A percentile compares a stretch with the other conserved stretches of the same genome.
These are phyloP conservation scores for Eretmochelys imbricata DNA, from an alignment of 2,113 vertebrate species.

Conservation along the genomic window DNA sequence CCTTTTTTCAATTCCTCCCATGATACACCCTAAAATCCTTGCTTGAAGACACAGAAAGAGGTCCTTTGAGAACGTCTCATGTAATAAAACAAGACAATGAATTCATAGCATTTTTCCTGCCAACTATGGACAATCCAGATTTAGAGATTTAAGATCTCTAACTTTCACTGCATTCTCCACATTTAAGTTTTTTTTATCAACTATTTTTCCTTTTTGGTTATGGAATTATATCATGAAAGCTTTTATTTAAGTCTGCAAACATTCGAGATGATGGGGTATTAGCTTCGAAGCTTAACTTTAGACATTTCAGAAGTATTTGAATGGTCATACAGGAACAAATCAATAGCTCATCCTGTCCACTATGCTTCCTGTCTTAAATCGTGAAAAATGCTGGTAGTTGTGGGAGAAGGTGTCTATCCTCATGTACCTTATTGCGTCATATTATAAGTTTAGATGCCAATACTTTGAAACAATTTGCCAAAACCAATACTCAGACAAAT, in stretches of 20 bases:
- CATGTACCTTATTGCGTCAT: neutral
- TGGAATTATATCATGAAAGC: neutral
- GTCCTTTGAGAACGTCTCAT: conserved; percentile 26
- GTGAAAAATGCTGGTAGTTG: conserved; percentile 12
- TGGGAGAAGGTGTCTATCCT: neutral
- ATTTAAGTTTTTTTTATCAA: neutral
- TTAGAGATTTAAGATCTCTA: neutral
- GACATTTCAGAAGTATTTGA: conserved; percentile 35
- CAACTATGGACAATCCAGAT: neutral
- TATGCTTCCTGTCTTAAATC: conserved; percentile 61
- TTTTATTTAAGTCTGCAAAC: conserved; percentile 21
- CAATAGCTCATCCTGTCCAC: conserved; percentile 48
- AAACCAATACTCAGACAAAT: neutral
- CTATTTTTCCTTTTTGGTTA: neutral
- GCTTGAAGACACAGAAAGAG: conserved; percentile 7
- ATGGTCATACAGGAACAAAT: conserved; percentile 56
- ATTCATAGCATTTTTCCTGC: conserved; percentile 24
- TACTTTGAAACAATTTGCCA: neutral
- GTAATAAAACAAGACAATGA: conserved; percentile 21
- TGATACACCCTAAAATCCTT: conserved; percentile 37
- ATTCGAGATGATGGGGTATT: conserved; percentile 22
- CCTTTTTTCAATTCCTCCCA: conserved; percentile 41
- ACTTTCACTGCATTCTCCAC: neutral
- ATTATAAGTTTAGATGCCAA: accelerated
- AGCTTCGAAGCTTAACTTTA: conserved; percentile 67